These are phyloP conservation scores for Drosophila oshimai DNA, from an alignment of 1,140 invertebrate species.

Conservation along the genomic window DNA sequence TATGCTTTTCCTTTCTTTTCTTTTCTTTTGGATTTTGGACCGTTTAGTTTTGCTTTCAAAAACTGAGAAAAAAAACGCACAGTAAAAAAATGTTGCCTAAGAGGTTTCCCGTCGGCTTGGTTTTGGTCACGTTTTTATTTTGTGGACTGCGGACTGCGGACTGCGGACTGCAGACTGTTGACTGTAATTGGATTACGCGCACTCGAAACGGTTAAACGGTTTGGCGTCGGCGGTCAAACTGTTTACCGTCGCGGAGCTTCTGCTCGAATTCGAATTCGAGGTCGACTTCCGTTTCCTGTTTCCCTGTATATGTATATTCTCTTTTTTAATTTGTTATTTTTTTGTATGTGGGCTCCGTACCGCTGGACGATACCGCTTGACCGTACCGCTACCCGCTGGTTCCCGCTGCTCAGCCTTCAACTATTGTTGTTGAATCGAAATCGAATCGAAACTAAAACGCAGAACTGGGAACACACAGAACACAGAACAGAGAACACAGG, in stretches of 20 bases:
- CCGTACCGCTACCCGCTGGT: no score
- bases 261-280: no score
- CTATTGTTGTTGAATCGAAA: no score
- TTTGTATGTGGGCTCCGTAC: neutral
- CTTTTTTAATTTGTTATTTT: no score
- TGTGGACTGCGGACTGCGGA: no score
- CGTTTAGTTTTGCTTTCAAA: constrained; percentile 28
- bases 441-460: no score
- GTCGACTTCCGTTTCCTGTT: constrained; percentile 14
- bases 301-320: neutral
- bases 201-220: constrained; percentile 12
- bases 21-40: neutral
- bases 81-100: constrained; percentile 62
- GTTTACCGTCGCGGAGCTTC: constrained; percentile 5
- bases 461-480: no score
- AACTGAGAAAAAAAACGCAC: constrained; percentile 75
- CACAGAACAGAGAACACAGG: neutral
- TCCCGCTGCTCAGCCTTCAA: no score
- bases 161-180: no score
- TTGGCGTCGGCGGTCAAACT: constrained; percentile 24
- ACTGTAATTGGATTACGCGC: neutral
- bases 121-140: neutral
- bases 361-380: neutral
- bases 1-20: neutral
- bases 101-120: neutral